Evolutionary conservation across 1,140 invertebrate genomes (phyloP), one percentile per base, ranked within the genome.

Genomic region (Marisa cornuarietis): DNA sequence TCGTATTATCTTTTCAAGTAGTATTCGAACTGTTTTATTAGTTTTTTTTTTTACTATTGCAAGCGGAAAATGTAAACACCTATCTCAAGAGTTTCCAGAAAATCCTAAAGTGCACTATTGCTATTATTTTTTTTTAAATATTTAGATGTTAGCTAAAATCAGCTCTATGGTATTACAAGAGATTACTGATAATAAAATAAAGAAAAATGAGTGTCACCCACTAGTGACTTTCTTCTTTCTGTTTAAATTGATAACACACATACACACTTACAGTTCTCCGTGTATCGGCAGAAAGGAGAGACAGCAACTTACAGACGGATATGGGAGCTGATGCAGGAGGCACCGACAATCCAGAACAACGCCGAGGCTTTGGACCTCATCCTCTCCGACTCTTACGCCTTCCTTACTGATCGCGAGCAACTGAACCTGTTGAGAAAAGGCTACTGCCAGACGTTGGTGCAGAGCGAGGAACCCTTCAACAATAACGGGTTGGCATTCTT

Each of bases 401-500:
- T 78, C 51, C 54, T 84, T 54, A 76, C 76, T 9, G 81, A 82
- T 54, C 68, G 72, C 10, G 65, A 79, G 42, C 83, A 84, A 71
- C 69, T 84, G 14, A 71, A 84, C 49, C 77, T 80, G 20, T 18
- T 84, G 24, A 26, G 66, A 22, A 82, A 75, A 42, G 20, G 8
- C 14, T 63, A 80, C 73, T 84, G 83, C 76, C 49, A 84, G 51
- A 61, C 62, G 8, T 68, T 81, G 20, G 76, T 83, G 0, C 72
- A 76, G 42, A 76, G 49, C 42, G 74, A 81, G n/a, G 77, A 80
- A 54, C 58, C 62, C 20, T 83, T 81, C 76, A 81, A 81, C 77
- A 71, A 72, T 22, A 80, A 61, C 51, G 82, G 80, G 6, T 42
- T 81, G n/a, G 79, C 62, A 13, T 83, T 83, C 77, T 72, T 83